Conservation (phyloP, 2,797 vertebrate genomes). For the Halcyon badia region DNA sequence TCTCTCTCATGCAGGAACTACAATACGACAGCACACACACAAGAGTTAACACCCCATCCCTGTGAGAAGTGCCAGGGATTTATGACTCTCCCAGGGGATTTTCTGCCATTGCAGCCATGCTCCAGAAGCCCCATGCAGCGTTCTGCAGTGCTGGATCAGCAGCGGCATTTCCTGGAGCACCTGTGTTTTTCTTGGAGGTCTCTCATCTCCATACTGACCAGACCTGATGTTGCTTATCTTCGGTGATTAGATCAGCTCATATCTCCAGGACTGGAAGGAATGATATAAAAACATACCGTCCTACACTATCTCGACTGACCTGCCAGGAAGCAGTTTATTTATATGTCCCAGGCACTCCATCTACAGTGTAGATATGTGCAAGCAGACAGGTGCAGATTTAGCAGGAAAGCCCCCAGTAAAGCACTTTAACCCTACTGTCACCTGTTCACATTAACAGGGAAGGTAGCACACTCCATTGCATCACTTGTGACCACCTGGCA, state of each 20-base stretch:
- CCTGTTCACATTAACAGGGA: neutral
- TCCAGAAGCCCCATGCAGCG: neutral
- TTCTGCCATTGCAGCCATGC: neutral
- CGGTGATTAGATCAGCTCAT: constrained; percentile 17
- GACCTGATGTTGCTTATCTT: constrained; percentile 34
- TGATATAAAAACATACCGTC: constrained; percentile 58
- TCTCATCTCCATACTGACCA: neutral
- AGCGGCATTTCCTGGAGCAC: constrained; percentile 53
- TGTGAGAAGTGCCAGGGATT: neutral
- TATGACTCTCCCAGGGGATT: neutral
- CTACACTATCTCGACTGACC: neutral
- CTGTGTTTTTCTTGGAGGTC: constrained; percentile 69
- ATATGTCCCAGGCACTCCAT: neutral
- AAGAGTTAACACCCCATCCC: neutral
- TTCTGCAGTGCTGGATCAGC: neutral
- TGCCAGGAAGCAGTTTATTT: constrained; percentile 46
- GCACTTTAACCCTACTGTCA: neutral
- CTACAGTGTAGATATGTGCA: neutral
- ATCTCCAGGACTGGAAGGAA: constrained; percentile 48
- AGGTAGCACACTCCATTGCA: neutral
- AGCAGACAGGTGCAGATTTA: constrained; percentile 13
- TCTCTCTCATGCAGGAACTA: neutral
- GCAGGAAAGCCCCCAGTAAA: neutral
- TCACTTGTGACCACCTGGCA: neutral
- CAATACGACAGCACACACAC: neutral